A percentile compares a stretch with the other conserved stretches of the same genome.
phyloP scores from a whole-genome alignment of 1,140 invertebrate species.

The Bombus waltoni region DNA sequence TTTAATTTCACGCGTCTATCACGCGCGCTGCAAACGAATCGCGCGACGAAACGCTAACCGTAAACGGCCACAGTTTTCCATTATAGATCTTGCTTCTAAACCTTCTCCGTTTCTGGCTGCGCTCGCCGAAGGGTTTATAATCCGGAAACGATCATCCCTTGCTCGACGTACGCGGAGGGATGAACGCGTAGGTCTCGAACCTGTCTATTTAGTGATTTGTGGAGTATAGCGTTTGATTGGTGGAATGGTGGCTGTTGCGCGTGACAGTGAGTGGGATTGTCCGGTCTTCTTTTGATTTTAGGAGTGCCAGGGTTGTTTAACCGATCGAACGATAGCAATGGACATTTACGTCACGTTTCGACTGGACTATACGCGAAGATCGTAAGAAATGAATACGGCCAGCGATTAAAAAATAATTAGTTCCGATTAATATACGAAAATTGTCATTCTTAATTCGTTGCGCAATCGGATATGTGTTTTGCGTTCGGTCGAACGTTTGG shows the following conservation, averaged over 20 bases:
- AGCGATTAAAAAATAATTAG: too few species aligned
- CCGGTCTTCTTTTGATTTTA: not conserved
- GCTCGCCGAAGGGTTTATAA: slow-evolving; percentile 1
- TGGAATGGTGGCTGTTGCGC: not conserved
- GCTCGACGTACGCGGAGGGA: not conserved
- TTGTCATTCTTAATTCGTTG: too few species aligned
- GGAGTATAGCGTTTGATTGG: not conserved
- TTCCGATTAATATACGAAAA: too few species aligned
- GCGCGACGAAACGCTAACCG: not conserved
- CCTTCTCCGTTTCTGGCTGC: not conserved
- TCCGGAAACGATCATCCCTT: slow-evolving; percentile 21
- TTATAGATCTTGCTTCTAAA: too few species aligned
- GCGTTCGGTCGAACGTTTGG: too few species aligned
- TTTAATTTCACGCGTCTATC: slow-evolving; percentile 22
- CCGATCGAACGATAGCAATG: not conserved
- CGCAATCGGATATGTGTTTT: too few species aligned
- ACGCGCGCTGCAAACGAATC: slow-evolving; percentile 1
- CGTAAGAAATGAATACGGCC: too few species aligned
- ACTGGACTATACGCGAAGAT: not conserved
- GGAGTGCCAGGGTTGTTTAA: not conserved
- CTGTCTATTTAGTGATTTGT: not conserved
- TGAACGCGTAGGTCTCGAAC: too few species aligned
- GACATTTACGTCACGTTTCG: not conserved
- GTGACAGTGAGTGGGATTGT: not conserved
- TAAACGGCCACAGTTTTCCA: too few species aligned